Percentiles rank a stretch among this genome's conserved stretches.
phyloP scores from a whole-genome alignment of 2,113 vertebrate species.

The Phasianus colchicus region DNA sequence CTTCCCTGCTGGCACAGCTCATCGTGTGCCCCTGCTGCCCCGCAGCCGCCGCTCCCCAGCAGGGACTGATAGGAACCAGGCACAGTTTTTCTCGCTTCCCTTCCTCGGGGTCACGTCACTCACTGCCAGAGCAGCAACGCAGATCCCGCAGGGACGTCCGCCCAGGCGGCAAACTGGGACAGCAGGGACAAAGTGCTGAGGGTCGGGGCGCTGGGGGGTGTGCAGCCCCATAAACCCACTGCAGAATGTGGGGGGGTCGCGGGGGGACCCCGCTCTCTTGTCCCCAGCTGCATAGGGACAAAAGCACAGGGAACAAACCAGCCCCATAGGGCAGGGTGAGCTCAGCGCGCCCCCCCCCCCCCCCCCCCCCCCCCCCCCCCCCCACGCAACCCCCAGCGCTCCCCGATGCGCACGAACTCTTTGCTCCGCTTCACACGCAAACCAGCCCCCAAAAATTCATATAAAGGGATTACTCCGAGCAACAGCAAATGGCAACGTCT shows the following conservation, averaged over 20 bases:
- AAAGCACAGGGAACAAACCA: background rate
- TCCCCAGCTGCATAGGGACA: background rate
- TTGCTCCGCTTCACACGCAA: background rate
- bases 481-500: slow-evolving; percentile 19
- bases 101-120: slow-evolving; percentile 42
- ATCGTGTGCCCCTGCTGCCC: background rate
- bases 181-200: background rate
- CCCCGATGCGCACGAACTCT: background rate
- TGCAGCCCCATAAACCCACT: background rate
- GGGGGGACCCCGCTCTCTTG: fast-evolving
- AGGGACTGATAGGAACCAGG: slow-evolving; percentile 24
- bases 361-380: background rate
- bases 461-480: slow-evolving; percentile 25
- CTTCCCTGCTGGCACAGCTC: background rate
- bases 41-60: slow-evolving; percentile 23
- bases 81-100: slow-evolving; percentile 55
- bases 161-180: background rate
- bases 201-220: fast-evolving
- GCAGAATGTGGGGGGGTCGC: background rate
- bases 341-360: background rate
- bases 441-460: background rate
- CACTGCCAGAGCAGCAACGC: background rate
- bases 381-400: background rate
- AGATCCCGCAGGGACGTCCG: background rate
- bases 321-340: background rate